Evolutionary conservation across 2,888 invertebrate genomes (phyloP).

Genomic region (Idaea biselata): DNA sequence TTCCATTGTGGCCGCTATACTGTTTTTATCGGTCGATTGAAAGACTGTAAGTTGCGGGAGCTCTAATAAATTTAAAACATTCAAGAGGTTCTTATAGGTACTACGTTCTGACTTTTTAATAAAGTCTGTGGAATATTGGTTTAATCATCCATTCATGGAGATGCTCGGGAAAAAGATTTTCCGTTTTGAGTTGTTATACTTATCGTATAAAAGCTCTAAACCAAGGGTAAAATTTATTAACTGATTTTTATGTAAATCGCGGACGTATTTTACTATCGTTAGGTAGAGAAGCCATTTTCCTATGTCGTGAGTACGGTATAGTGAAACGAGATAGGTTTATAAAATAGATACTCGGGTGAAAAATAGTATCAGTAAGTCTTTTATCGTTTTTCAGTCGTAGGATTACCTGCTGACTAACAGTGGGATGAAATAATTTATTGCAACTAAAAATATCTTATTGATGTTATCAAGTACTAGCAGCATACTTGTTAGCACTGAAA

Average conservation of each 20-base stretch:
- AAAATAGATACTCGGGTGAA: too few species aligned
- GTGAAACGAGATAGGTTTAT: too few species aligned
- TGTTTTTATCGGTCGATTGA: neutral
- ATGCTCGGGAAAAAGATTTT: neutral
- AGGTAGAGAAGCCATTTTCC: neutral
- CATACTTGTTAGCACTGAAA: too few species aligned
- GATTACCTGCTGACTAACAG: too few species aligned
- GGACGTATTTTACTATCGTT: neutral
- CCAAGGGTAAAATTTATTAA: neutral
- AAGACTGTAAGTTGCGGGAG: neutral
- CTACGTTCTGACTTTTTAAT: neutral
- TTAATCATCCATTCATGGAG: neutral
- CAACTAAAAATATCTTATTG: too few species aligned
- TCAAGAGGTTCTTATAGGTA: neutral
- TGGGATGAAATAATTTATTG: too few species aligned
- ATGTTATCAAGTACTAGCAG: too few species aligned
- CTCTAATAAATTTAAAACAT: conserved; percentile 8
- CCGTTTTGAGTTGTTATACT: neutral
- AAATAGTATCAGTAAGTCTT: too few species aligned
- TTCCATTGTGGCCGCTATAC: too few species aligned
- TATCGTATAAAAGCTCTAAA: neutral
- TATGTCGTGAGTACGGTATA: neutral
- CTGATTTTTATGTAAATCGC: conserved; percentile 2
- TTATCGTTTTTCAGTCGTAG: too few species aligned
- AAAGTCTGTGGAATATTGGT: conserved; percentile 1